Evolutionary conservation across 2,113 vertebrate species (phyloP), one percentile per base, ranked within the genome.

Genomic region (Salvelinus alpinus): DNA sequence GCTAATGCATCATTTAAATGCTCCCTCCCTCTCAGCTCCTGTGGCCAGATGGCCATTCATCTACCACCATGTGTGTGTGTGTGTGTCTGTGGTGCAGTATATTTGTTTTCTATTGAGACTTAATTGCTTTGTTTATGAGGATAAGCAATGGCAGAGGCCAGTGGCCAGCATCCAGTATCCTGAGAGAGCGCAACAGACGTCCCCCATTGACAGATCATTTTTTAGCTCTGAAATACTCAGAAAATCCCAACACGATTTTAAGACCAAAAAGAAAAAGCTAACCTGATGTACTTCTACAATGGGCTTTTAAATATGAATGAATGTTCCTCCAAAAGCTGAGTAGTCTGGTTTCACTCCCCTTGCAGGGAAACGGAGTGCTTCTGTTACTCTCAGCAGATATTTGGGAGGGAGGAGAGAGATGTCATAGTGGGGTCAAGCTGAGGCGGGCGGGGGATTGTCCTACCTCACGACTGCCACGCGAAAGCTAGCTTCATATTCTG

Each of bases 1-100:
- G 75, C 73, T 86, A 84, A 90, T 85, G 81, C 81, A 84, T 79
- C 59, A 75, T 73, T 81, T 84, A 78, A 83, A 65, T 67, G 74
- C 51, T 70, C 16, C 62, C 73, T 11, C 51, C 38, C 54, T 79
- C 59, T 75, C 71, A 71, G 74, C 62, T n/a, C 34, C 11, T 79
- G 65, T 20, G 68, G 73, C 73, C 29, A 75, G 64, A n/a, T 8
- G 64, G 62, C 34, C 25, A 66, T 22, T 31, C 27, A 80, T 81
- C 70, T 25, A 64, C 67, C 64, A 73, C 25, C 59, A 65, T 71
- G 48, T 51, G 48, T 51, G 51, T 18, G 3, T 54, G 48, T 18
- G 14, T 54, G 51, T 51, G 48, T 54, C 16, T 18, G 51, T 18
- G 51, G 12, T 1, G 12, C 13, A 16, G 51, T 54, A 18, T 54